Evolutionary conservation across 1,140 invertebrate genomes (phyloP).

Genomic region (Drosophila aff.): DNA sequence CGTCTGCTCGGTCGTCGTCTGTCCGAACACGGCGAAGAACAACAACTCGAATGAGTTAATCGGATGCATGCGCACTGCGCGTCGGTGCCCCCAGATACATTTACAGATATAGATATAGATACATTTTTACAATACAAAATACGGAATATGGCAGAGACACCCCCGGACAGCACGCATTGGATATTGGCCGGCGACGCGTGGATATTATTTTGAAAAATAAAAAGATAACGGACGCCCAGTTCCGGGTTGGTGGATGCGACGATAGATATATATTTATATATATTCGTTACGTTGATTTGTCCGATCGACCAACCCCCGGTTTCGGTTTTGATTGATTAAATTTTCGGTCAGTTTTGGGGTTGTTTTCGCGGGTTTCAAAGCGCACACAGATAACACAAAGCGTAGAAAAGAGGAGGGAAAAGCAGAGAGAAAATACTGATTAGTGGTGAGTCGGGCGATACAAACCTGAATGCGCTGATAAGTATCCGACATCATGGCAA

Average conservation of each 20-base stretch:
- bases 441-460: constrained; percentile 71
- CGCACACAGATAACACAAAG: constrained; percentile 25
- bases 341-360: constrained; percentile 45
- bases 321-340: constrained; percentile 8
- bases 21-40: constrained; percentile 99
- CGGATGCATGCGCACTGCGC: constrained; percentile 94
- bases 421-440: constrained; percentile 62
- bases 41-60: constrained; percentile 97
- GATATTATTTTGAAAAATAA: constrained; percentile 76
- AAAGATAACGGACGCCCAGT: constrained; percentile 82
- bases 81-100: constrained; percentile 86
- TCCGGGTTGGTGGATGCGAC: constrained; percentile 61
- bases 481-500: constrained; percentile 99
- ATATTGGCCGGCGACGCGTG: constrained; percentile 42
- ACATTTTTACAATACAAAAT: constrained; percentile 52
- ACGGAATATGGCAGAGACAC: constrained; percentile 81
- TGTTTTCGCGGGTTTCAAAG: constrained; percentile 24
- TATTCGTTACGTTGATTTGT: constrained; percentile 28
- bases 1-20: constrained; percentile 94
- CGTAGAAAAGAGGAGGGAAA: constrained; percentile 30
- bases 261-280: not conserved
- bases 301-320: constrained; percentile 65
- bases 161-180: constrained; percentile 47
- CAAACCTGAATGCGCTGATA: constrained; percentile 97
- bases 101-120: constrained; percentile 70